Conservation (phyloP, 2,113 vertebrate species). For the Chionis minor region DNA sequence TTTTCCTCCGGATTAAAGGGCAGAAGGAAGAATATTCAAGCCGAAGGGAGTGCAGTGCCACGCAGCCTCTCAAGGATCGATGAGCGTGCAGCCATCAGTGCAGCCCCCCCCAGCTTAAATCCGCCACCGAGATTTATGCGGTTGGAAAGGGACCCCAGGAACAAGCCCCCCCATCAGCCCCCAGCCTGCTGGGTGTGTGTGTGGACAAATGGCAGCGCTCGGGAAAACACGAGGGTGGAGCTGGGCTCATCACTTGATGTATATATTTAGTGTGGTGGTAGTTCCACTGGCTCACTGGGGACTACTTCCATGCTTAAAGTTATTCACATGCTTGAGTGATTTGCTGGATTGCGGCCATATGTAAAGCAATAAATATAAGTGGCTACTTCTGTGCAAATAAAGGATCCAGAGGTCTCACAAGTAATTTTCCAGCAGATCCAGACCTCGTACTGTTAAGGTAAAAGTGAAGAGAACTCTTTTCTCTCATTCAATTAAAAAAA, state of each 20-base stretch:
- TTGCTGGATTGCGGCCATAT: constrained; percentile 52
- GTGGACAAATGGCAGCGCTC: background rate
- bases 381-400: constrained; percentile 55
- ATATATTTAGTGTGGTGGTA: background rate
- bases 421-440: constrained; percentile 45
- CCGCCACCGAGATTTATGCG: background rate
- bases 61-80: background rate
- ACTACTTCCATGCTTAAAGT: constrained; percentile 29
- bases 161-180: background rate
- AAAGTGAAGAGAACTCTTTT: background rate
- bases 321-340: constrained; percentile 50
- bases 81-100: fast-evolving
- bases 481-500: background rate
- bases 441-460: background rate
- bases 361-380: constrained; percentile 63
- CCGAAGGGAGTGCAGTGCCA: background rate
- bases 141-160: background rate
- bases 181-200: background rate
- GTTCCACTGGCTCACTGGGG: background rate
- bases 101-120: background rate
- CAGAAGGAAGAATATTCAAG: background rate
- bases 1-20: background rate
- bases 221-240: background rate
- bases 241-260: background rate
- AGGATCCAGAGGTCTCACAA: constrained; percentile 28